These are phyloP conservation scores for Drosophila nikananu DNA, from an alignment of 1,140 invertebrate genomes.

Conservation along the genomic window DNA sequence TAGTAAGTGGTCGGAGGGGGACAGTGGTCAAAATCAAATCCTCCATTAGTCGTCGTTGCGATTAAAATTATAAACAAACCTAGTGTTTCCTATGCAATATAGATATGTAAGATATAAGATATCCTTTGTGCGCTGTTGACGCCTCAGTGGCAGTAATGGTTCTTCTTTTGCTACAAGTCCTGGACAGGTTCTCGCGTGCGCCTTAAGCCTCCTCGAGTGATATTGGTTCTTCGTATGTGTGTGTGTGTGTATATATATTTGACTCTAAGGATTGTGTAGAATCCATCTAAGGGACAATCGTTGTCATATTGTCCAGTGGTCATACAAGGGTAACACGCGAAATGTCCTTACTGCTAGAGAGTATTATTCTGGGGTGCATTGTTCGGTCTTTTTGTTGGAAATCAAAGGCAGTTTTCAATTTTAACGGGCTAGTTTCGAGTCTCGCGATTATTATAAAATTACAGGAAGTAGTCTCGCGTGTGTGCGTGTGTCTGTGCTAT, in stretches of 20 bases:
- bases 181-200: conserved; percentile 17
- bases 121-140: conserved; percentile 73
- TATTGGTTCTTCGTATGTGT: conserved; percentile 28
- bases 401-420: conserved; percentile 79
- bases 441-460: conserved; percentile 49
- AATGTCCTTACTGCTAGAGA: conserved; percentile 52
- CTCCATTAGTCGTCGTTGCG: conserved; percentile 84
- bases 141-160: conserved; percentile 77
- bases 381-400: conserved; percentile 58
- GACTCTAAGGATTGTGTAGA: conserved; percentile 38
- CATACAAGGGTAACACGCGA: conserved; percentile 21
- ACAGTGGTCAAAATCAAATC: conserved; percentile 79
- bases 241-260: conserved; percentile 67
- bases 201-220: conserved; percentile 2
- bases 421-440: conserved; percentile 57
- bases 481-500: conserved; percentile 69
- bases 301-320: conserved; percentile 70
- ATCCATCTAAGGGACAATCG: conserved; percentile 63
- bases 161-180: conserved; percentile 24
- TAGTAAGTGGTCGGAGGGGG: conserved; percentile 53
- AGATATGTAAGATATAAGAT: conserved; percentile 43
- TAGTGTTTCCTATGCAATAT: conserved; percentile 70
- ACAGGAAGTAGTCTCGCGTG: conserved; percentile 65
- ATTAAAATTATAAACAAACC: conserved; percentile 80
- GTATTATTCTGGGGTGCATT: conserved; percentile 75